Base-by-base conservation (phyloP, 1,140 invertebrate species). In the Heliothis subflexa region DNA sequence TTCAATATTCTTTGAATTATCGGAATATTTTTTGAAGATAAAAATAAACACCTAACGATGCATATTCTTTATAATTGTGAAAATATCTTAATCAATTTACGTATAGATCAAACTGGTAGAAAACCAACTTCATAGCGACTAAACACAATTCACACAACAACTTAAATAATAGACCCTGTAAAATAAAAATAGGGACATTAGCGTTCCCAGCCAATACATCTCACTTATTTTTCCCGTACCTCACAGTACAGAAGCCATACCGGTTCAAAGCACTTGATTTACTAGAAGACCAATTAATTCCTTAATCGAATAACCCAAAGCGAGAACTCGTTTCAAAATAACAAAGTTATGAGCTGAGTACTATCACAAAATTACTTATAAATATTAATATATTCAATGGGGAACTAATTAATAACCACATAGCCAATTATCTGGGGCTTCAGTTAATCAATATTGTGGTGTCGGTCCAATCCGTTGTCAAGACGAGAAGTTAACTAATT, bases 401-500 rank as follows among this genome's bases (percentile, higher is more conserved):
- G 33, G 59, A 82, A 84, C 83, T 89, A 86, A 92, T 91, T 92
- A 91, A 91, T 90, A 87, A 88, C 72, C 47, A 45, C 33, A 62
- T 50, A 52, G 66, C 86, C 87, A 91, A 91, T 90, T 91, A 93
- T 88, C 81, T 83, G 77, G 61, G 80, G 74, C 33, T 82, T 78
- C 74, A 57, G 83, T 86, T 88, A 89, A 92, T 92, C 89, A 92
- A 90, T 88, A 87, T 88, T 85, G 76, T 83, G 85, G 72, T 75
- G 72, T 87, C 86, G 79, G 86, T 71, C 28, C 54, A 83, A 81
- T 79, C 78, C 79, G 76, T 62, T 82, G 33, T 25, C 61, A 78
- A 86, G 86, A 88, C 87, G 87, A 83, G 83, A 81, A 85, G 85
- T 86, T 82, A 86, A 87, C 88, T 93, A 89, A 93, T 91, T 91